phyloP scores from a whole-genome alignment of 1,140 invertebrate genomes.

The Megathymus violae region DNA sequence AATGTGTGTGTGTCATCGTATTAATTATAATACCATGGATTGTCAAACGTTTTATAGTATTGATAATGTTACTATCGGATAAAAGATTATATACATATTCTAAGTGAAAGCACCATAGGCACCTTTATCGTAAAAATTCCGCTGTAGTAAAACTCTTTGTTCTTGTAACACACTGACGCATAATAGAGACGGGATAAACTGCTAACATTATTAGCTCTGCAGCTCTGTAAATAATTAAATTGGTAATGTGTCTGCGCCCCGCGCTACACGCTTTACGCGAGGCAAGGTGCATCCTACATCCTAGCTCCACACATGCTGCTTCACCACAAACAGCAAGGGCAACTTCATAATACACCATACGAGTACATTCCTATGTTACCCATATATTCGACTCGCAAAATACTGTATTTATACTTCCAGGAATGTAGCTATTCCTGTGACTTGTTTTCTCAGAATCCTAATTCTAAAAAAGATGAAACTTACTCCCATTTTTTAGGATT shows the following conservation, averaged over 20 bases:
- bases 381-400: neutral
- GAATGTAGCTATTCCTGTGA: neutral
- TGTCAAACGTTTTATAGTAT: too few species aligned
- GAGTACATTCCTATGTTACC: neutral
- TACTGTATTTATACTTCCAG: neutral
- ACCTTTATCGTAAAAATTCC: neutral
- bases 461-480: too few species aligned
- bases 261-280: conserved; percentile 4
- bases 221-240: conserved; percentile 21
- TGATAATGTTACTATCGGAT: too few species aligned
- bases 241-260: conserved; percentile 11
- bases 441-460: too few species aligned
- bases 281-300: neutral
- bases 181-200: conserved; percentile 1
- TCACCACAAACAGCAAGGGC: conserved; percentile 1
- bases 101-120: too few species aligned
- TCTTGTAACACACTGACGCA: neutral
- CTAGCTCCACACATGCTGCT: neutral
- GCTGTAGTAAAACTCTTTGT: too few species aligned
- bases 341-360: neutral
- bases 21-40: too few species aligned
- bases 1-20: too few species aligned
- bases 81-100: too few species aligned
- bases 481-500: too few species aligned
- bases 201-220: conserved; percentile 13